Evolutionary conservation across 2,888 invertebrate species (phyloP), one percentile per base, ranked within the genome.

Genomic region (Anodontia alba): DNA sequence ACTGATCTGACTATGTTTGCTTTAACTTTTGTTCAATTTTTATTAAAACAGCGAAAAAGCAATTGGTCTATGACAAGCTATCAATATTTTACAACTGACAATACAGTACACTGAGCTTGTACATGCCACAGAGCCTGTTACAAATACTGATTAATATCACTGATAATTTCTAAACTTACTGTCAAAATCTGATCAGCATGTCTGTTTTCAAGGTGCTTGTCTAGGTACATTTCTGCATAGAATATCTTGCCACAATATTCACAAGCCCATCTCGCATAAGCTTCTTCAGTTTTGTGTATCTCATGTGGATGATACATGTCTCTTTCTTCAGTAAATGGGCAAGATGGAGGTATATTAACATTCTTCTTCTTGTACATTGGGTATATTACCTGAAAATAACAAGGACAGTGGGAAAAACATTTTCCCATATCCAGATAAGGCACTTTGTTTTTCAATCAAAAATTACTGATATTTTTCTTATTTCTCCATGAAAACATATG

Each of bases 181-280:
- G 81, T 78, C 78, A 86, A 86, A 12, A 92, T 76, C 57, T 89
- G 81, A 42, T 91, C 86, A 15, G 88, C 51, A 82, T 94, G 94
- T 81, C 89, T 88, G 81, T 91, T 93, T 23, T 89, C 86, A 78
- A 93, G 91, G 80, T 94, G 94, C 20, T 79, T 83, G 78, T 94
- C 93, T 7, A 94, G 81, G 75, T 88, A 93, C 31, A 76, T 78
- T 78, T 94, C 93, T 5, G 92, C 87, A 62, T 90, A 88, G 80
- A 94, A 94, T 31, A 87, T 84, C 85, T 94, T 94, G 31, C 93
- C 93, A 86, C 94, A 94, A 79, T 90, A 91, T 54, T 92, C 83
- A 84, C 94, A 94, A 20, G 88, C 83, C 93, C 93, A 94, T 73
- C 90, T 90, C 33, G 87, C 87, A 29, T 89, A 78, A 8, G 87